phyloP scores from a whole-genome alignment of 2,797 vertebrate species.

The Eulemur coronatus region DNA sequence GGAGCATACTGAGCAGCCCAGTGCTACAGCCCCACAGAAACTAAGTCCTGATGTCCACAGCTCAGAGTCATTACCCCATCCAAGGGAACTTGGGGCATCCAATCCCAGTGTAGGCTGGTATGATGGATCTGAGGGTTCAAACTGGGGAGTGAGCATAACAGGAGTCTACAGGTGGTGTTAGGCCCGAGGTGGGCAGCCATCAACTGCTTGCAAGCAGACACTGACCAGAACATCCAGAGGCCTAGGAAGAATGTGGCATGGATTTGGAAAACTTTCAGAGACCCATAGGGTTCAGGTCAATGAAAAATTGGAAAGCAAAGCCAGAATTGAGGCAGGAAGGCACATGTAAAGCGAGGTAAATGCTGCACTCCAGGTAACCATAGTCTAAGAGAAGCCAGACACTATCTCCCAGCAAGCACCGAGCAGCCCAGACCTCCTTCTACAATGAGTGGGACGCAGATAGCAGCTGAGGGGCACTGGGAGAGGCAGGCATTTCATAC shows the following conservation, averaged over 20 bases:
- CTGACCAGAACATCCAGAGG: too few species aligned
- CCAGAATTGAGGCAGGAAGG: neutral
- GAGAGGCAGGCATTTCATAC: neutral
- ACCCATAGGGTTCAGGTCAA: too few species aligned
- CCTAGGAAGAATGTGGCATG: neutral
- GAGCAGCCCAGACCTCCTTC: neutral
- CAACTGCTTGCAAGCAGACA: neutral
- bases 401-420: too few species aligned
- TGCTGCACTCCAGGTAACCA: neutral
- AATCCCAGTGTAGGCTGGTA: neutral
- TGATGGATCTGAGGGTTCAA: neutral
- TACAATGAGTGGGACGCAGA: rapidly evolving
- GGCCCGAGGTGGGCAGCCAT: neutral
- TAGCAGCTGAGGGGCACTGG: neutral
- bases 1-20: neutral
- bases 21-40: neutral
- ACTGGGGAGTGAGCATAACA: too few species aligned
- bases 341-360: neutral
- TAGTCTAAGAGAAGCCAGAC: neutral
- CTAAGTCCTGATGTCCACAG: neutral
- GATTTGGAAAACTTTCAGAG: neutral
- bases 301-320: neutral
- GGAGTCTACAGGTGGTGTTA: rapidly evolving
- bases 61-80: neutral
- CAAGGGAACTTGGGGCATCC: too few species aligned